Base-by-base conservation (phyloP, 2,888 invertebrate genomes). In the Nesidiocoris tenuis region DNA sequence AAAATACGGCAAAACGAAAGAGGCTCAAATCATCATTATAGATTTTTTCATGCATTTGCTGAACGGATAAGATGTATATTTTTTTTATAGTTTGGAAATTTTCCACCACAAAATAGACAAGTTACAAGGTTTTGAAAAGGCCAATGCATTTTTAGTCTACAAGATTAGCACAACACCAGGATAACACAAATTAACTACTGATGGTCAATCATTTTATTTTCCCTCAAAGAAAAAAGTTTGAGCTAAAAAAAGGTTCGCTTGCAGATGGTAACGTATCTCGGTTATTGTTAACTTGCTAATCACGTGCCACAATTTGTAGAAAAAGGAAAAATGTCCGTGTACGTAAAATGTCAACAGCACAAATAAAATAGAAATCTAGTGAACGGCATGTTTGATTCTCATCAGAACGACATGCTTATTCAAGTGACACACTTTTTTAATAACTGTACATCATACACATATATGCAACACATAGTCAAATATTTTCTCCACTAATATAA, bases 401-500 rank as follows among this genome's bases (percentile, higher is more conserved):
- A n/a, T n/a, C 74, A 76, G 59, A 74, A 67, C 68, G 39, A 66
- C 75, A 68, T 75, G 75, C 75, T 19, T 75, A 18, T 68, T 67
- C 67, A 67, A 64, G 54, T 61, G 67, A 67, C 67, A 75, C 75
- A 75, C 66, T 67, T 67, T 75, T 75, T 66, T 66, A 63, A 78
- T 68, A 77, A 77, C 75, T 76, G 76, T 78, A 77, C 77, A 77
- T 75, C 78, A 77, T 78, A 78, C 78, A 78, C 78, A 78, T 71
- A 74, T 78, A 78, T 78, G 78, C 78, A 78, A 78, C 78, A 78
- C 78, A 78, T 72, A 77, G 54, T 77, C 61, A 59, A 74, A 57
- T n/a, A n/a, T n/a, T n/a, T n/a, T 76, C 66, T 61, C 56, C 24
- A 68, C 59, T 75, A 74, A 64, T 18, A 23, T 67, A 25, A 67